phyloP scores from a whole-genome alignment of 1,140 invertebrate genomes.

The Drosophila orosa region DNA sequence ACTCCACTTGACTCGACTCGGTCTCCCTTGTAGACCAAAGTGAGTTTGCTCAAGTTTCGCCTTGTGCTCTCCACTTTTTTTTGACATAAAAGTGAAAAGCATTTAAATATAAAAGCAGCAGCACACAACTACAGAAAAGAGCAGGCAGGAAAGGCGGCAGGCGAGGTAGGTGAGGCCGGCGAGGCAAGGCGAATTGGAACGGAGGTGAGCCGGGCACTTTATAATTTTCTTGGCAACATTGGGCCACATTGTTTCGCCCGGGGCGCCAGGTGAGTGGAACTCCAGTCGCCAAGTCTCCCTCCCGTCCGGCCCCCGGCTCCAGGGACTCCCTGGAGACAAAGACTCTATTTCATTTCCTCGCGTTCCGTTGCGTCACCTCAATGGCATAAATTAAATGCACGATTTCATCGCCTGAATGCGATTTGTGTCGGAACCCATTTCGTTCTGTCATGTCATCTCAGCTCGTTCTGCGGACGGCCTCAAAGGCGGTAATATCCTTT shows the following conservation, averaged over 20 bases:
- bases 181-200: constrained; percentile 9
- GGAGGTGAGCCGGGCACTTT: constrained; percentile 54
- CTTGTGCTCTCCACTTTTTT: constrained; percentile 40
- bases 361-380: constrained; percentile 46
- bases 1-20: constrained; percentile 67
- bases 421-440: constrained; percentile 43
- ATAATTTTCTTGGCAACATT: constrained; percentile 65
- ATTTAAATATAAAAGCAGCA: constrained; percentile 81
- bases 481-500: constrained; percentile 9
- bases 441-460: constrained; percentile 32
- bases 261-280: constrained; percentile 34
- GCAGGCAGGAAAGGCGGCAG: constrained; percentile 24
- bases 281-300: constrained; percentile 5
- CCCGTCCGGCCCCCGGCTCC: background rate
- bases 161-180: background rate
- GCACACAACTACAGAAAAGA: constrained; percentile 53
- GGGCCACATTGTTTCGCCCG: constrained; percentile 58
- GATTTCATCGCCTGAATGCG: constrained; percentile 49
- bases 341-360: constrained; percentile 45
- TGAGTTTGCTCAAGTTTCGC: constrained; percentile 76
- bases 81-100: constrained; percentile 81
- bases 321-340: constrained; percentile 28
- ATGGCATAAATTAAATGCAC: constrained; percentile 54
- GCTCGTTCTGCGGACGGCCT: constrained; percentile 8
- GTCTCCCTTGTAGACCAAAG: constrained; percentile 58